Percentiles rank a stretch among this genome's conserved stretches.
Conservation (phyloP, 37 sponge, comb jelly and placozoan species). For the Ianthella basta region DNA sequence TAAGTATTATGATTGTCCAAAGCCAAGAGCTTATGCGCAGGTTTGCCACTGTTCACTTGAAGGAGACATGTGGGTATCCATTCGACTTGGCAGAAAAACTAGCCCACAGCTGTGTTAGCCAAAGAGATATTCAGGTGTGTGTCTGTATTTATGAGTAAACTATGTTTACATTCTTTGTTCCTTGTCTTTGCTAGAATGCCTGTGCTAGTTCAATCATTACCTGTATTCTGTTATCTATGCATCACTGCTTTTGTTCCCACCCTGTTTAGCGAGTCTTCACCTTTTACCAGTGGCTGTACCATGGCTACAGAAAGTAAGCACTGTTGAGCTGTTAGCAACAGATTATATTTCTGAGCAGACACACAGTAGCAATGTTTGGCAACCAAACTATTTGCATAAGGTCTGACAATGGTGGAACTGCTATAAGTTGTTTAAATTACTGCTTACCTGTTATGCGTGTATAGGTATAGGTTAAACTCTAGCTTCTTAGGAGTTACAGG, state of each 20-base stretch:
- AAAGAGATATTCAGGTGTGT: slow-evolving; percentile 70
- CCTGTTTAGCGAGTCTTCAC: slow-evolving; percentile 58
- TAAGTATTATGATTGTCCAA: slow-evolving; percentile 30
- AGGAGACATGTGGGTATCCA: not conserved
- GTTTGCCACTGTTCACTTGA: slow-evolving; percentile 49
- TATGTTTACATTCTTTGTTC: not conserved
- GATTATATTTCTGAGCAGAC: too few relatives aligned
- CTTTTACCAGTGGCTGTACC: slow-evolving; percentile 79
- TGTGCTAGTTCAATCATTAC: not conserved
- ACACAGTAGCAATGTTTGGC: too few relatives aligned
- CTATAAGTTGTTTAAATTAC: too few relatives aligned
- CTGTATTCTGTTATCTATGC: not conserved
- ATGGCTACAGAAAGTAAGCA: too few relatives aligned
- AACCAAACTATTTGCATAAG: too few relatives aligned
- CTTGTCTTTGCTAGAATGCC: too few relatives aligned
- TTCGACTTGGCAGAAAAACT: not conserved
- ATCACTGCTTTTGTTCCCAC: not conserved
- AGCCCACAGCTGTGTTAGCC: slow-evolving; percentile 71
- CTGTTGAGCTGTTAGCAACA: too few relatives aligned
- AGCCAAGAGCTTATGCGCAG: slow-evolving; percentile 36
- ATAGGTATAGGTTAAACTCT: too few relatives aligned
- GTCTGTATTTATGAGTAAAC: too few relatives aligned
- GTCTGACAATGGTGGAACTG: too few relatives aligned
- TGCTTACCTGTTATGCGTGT: too few relatives aligned
- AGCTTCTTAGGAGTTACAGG: too few relatives aligned